Evolutionary conservation across 2,888 invertebrate species (phyloP).

Genomic region (Meganola albula): DNA sequence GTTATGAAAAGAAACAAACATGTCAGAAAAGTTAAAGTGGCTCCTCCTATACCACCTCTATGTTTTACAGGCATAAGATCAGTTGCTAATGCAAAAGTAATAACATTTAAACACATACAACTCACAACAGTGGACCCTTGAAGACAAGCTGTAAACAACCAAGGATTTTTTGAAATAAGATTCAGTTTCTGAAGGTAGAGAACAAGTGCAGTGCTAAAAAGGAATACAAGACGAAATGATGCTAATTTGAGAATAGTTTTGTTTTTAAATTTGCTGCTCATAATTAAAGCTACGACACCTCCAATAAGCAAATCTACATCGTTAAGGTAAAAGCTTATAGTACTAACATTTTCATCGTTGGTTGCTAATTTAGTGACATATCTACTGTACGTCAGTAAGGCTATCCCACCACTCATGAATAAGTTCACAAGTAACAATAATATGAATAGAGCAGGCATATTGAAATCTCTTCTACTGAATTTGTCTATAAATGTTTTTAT

Average conservation of each 20-base stretch:
- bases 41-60: constrained; percentile 21
- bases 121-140: constrained; percentile 10
- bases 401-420: background rate
- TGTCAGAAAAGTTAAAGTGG: constrained; percentile 13
- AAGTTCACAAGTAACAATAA: constrained; percentile 1
- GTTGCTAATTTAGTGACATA: background rate
- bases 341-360: background rate
- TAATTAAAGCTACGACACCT: constrained; percentile 11
- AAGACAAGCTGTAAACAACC: constrained; percentile 6
- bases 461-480: constrained; percentile 1
- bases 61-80: constrained; percentile 28
- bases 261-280: constrained; percentile 12
- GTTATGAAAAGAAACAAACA: constrained; percentile 15
- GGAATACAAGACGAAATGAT: constrained; percentile 4
- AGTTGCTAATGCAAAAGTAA: constrained; percentile 16
- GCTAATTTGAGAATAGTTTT: constrained; percentile 14
- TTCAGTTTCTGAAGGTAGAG: background rate
- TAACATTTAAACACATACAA: constrained; percentile 11
- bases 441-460: background rate
- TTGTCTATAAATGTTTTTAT: no score
- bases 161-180: constrained; percentile 2
- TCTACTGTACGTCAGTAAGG: background rate
- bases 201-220: background rate
- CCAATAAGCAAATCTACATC: constrained; percentile 4
- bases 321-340: background rate